Evolutionary conservation across 2,113 vertebrate genomes (phyloP).

Genomic region (Etia nguti): DNA sequence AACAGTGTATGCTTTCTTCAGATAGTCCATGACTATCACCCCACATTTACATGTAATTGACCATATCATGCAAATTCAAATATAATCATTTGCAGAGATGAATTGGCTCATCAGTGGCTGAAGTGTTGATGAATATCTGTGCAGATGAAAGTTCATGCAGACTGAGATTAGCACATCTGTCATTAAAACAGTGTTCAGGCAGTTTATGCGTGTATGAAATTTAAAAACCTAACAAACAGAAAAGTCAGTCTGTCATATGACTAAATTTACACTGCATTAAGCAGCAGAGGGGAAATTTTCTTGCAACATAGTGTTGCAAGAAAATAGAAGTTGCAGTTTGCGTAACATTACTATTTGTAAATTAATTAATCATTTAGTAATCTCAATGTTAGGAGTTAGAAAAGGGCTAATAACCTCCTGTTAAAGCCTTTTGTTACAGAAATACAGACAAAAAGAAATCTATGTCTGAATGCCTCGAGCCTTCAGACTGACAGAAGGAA

Average conservation of each 20-base stretch:
- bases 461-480: neutral
- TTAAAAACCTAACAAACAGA: neutral
- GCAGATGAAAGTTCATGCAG: neutral
- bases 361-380: neutral
- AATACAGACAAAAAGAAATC: neutral
- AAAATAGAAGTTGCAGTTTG: neutral
- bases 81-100: neutral
- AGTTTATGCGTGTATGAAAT: neutral
- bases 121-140: neutral
- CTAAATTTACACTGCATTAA: neutral
- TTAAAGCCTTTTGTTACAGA: neutral
- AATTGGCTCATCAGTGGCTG: neutral
- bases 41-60: neutral
- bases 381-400: neutral
- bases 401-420: neutral
- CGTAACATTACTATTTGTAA: neutral
- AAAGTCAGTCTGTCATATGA: neutral
- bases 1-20: constrained; percentile 9
- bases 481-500: neutral
- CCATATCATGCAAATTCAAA: neutral
- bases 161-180: neutral
- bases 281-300: neutral
- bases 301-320: neutral
- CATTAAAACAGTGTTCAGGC: neutral
- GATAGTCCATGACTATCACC: neutral